Percentiles rank a stretch among this genome's conserved stretches.
These are phyloP conservation scores for Drosophila eohydei DNA, from an alignment of 2,888 invertebrate genomes.

Conservation along the genomic window DNA sequence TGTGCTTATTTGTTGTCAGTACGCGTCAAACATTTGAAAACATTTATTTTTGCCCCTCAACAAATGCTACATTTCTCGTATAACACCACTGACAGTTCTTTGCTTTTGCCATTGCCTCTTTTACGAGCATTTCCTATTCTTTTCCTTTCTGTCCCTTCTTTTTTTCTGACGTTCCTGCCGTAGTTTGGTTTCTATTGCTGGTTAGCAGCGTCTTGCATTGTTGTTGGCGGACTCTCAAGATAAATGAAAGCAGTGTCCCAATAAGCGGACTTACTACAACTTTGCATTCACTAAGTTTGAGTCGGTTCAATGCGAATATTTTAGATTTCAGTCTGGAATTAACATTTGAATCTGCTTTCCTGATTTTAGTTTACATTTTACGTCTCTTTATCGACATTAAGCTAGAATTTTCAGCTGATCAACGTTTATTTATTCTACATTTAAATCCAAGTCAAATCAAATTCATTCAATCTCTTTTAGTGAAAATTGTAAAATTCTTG, in stretches of 20 bases:
- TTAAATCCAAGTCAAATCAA: neutral
- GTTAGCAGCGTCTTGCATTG: constrained; percentile 28
- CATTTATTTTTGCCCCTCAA: constrained; percentile 77
- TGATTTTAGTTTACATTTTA: neutral
- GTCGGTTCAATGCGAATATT: neutral
- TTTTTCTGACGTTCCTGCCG: constrained; percentile 5
- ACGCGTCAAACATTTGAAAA: constrained; percentile 81
- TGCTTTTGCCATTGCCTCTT: constrained; percentile 39
- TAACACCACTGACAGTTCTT: constrained; percentile 61
- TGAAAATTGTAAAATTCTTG: constrained; percentile 30
- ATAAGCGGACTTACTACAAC: constrained; percentile 11
- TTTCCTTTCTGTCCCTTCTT: neutral
- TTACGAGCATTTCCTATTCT: constrained; percentile 28
- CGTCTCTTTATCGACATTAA: neutral
- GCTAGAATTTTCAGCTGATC: neutral
- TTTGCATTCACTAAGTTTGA: neutral
- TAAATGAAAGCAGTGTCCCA: constrained; percentile 25
- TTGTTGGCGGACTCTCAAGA: constrained; percentile 11
- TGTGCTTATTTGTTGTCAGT: constrained; percentile 77
- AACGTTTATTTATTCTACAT: neutral
- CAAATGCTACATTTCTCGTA: constrained; percentile 53
- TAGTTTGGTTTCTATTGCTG: constrained; percentile 34
- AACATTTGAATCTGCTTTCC: neutral
- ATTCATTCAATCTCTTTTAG: neutral
- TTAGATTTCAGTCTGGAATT: neutral